phyloP scores from a whole-genome alignment of 2,888 invertebrate genomes.

The Drosophila basisetae region DNA sequence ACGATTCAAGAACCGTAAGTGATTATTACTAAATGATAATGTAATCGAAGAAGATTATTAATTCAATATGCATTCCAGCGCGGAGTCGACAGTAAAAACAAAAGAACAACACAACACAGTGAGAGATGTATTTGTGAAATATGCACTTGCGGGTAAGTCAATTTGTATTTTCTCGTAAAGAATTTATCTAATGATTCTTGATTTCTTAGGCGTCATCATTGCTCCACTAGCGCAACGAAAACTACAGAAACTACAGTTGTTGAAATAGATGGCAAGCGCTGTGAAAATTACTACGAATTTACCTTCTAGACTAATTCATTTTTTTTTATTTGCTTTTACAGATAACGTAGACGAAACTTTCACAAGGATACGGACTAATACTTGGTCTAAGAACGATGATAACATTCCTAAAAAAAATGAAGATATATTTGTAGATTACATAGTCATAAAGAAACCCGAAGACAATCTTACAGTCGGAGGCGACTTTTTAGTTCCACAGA shows the following conservation, averaged over 20 bases:
- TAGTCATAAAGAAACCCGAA: slow-evolving; percentile 86
- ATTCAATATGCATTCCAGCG: slow-evolving; percentile 53
- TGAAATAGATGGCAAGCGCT: slow-evolving; percentile 58
- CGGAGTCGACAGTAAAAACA: slow-evolving; percentile 81
- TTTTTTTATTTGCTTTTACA: slow-evolving; percentile 15
- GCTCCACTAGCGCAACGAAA: slow-evolving; percentile 88
- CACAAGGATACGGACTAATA: slow-evolving; percentile 80
- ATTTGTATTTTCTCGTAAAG: background rate
- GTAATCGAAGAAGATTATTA: slow-evolving; percentile 8
- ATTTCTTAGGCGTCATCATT: slow-evolving; percentile 91
- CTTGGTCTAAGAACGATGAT: slow-evolving; percentile 85
- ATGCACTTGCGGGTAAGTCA: slow-evolving; percentile 95
- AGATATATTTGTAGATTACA: slow-evolving; percentile 69
- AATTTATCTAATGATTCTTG: background rate
- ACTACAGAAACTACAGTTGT: slow-evolving; percentile 65
- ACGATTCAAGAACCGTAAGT: slow-evolving; percentile 83
- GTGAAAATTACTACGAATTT: background rate
- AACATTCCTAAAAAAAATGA: slow-evolving; percentile 86
- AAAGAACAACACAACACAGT: slow-evolving; percentile 82
- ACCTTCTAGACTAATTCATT: background rate
- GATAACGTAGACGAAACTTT: slow-evolving; percentile 77
- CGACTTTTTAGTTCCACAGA: slow-evolving; percentile 85
- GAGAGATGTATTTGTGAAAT: slow-evolving; percentile 96
- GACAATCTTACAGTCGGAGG: slow-evolving; percentile 89
- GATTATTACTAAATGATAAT: background rate